phyloP scores from a whole-genome alignment of 2,888 invertebrate species.

The Sipha maydis region DNA sequence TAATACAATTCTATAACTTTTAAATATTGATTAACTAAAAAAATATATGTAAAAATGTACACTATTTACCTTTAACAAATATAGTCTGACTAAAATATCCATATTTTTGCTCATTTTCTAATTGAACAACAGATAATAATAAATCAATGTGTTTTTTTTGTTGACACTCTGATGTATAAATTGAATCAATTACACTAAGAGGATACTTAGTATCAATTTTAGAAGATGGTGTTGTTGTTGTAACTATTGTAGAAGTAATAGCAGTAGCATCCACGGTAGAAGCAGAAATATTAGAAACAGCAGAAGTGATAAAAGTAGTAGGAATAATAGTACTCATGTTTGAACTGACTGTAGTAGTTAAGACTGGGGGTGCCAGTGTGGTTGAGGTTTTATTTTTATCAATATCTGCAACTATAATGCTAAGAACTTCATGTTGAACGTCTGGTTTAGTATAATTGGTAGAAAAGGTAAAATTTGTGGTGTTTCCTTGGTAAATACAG shows the following conservation, averaged over 20 bases:
- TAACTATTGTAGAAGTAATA: slow-evolving; percentile 18
- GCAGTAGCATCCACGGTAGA: not conserved
- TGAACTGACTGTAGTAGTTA: slow-evolving; percentile 66
- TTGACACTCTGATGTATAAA: slow-evolving; percentile 52
- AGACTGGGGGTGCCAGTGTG: slow-evolving; percentile 69
- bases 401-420: slow-evolving; percentile 73
- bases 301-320: slow-evolving; percentile 63
- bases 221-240: not conserved
- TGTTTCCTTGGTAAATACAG: slow-evolving; percentile 76
- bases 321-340: slow-evolving; percentile 67
- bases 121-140: slow-evolving; percentile 73
- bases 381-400: slow-evolving; percentile 63
- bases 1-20: not conserved
- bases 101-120: slow-evolving; percentile 76
- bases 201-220: slow-evolving; percentile 14
- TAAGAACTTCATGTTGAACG: slow-evolving; percentile 74
- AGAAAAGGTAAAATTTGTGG: slow-evolving; percentile 73
- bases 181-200: slow-evolving; percentile 31
- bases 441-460: slow-evolving; percentile 75
- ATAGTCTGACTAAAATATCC: slow-evolving; percentile 78
- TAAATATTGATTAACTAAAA: not conserved
- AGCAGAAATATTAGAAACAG: not conserved
- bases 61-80: slow-evolving; percentile 74
- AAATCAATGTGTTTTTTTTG: slow-evolving; percentile 71
- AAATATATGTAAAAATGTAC: not conserved